Evolutionary conservation across 1,140 invertebrate genomes (phyloP).

Genomic region (Drosophila carrolli): DNA sequence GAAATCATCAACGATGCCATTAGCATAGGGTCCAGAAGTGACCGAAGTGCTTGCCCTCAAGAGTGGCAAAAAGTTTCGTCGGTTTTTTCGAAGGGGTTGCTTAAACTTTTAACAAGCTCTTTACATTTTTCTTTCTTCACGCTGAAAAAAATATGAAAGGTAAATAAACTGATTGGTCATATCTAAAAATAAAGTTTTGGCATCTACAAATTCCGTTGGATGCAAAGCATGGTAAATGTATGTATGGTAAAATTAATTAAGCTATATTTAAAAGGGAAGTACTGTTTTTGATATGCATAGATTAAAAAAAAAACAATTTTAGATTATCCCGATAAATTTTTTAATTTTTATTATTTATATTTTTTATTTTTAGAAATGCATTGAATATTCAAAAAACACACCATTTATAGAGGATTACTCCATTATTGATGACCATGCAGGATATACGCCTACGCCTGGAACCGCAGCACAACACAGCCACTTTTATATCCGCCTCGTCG

Average conservation of each 20-base stretch:
- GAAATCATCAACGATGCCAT: constrained; percentile 61
- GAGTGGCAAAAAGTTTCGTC: constrained; percentile 26
- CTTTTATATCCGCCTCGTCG: constrained; percentile 42
- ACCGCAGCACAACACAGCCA: constrained; percentile 72
- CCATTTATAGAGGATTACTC: not conserved
- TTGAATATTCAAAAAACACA: constrained; percentile 18
- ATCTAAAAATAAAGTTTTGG: not conserved
- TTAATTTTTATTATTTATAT: not conserved
- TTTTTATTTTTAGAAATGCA: constrained; percentile 41
- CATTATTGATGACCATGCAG: constrained; percentile 67
- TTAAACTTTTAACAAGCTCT: constrained; percentile 55
- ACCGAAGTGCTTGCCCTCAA: constrained; percentile 39
- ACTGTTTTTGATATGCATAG: too few species aligned
- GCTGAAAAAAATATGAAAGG: not conserved
- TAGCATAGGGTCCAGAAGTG: constrained; percentile 58
- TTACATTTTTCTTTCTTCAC: constrained; percentile 17
- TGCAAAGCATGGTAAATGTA: too few species aligned
- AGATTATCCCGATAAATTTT: too few species aligned
- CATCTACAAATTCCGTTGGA: too few species aligned
- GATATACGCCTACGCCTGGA: constrained; percentile 77
- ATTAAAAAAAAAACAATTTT: too few species aligned
- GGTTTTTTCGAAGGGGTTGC: constrained; percentile 37
- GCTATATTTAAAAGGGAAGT: too few species aligned
- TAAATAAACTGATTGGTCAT: not conserved
- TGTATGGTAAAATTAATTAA: too few species aligned